Base-by-base conservation (phyloP, 2,113 vertebrate species). In the Cisticola juncidis region DNA sequence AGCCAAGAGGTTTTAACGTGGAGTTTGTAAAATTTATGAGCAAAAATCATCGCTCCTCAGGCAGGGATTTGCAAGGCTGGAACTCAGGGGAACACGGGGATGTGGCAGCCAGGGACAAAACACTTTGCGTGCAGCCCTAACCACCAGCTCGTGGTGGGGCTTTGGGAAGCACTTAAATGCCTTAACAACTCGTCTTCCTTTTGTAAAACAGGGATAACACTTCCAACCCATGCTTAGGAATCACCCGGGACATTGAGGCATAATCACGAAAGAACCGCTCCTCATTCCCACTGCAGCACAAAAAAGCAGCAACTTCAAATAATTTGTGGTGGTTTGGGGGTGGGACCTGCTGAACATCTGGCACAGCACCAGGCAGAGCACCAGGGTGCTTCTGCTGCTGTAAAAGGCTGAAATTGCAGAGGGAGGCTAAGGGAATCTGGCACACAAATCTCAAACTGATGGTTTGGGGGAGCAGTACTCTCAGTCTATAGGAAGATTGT, bases 31-130 rank as follows among this genome's bases (percentile, higher is more conserved):
- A 58, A 15, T 36, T 26, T 12, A 4, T 0, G 8, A 58, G 25
- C 28, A 36, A 42, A 73, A 79, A 26, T 3, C 29, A 16, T 12
- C 5, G 0, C 23, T 80, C 10, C 61, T 47, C 1, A 1, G 73
- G 24, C 71, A 42, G 45, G 56, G 60, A 56, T 78, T 44, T 74
- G 12, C 36, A 22, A 65, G 50, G 78, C 3, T 9, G 74, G 24
- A 64, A 35, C 44, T 42, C 0, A 0, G 57, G 20, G 51, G 12
- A 29, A 5, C 0, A 0, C 0, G 9, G 21, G 31, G 50, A 73
- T 19, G 22, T 9, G 26, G 45, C 0, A 13, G 42, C 14, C 21
- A 40, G 26, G 28, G 65, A 17, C 4, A 19, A 45, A 44, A 28
- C 1, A 1, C 19, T 71, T 17, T 6, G 14, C 33, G 24, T 18